Percentiles rank a stretch among this genome's conserved stretches.
phyloP scores from a whole-genome alignment of 2,797 vertebrate genomes.

The Crocodylus rhombifer region DNA sequence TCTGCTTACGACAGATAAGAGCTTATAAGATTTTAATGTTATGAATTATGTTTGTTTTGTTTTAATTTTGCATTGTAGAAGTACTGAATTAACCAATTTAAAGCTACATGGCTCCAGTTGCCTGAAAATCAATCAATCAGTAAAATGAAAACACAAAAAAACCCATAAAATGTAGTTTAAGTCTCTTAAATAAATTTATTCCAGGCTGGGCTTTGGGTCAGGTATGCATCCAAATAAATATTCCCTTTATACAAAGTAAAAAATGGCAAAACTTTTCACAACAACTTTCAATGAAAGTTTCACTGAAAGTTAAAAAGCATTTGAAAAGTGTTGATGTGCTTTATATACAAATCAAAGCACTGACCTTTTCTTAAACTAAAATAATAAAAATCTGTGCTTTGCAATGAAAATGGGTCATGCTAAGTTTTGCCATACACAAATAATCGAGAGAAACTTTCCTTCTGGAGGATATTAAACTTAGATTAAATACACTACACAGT shows the following conservation, averaged over 20 bases:
- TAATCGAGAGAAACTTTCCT: background rate
- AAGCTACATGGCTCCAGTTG: background rate
- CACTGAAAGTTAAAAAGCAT: background rate
- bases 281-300: background rate
- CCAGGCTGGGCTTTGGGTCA: background rate
- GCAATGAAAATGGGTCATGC: background rate
- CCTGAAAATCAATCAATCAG: background rate
- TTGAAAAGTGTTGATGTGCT: background rate
- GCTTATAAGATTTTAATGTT: background rate
- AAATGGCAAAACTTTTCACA: background rate
- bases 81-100: background rate
- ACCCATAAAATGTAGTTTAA: too few species aligned
- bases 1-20: background rate
- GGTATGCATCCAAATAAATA: background rate
- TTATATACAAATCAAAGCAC: background rate
- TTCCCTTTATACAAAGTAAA: background rate
- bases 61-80: too few species aligned
- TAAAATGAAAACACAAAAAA: too few species aligned
- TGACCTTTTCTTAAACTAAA: background rate
- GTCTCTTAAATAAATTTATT: background rate
- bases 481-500: background rate
- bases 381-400: background rate
- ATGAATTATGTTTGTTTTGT: background rate
- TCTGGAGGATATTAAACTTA: background rate
- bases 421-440: background rate